Evolutionary conservation across 2,113 vertebrate genomes (phyloP), one percentile per base, ranked within the genome.

Genomic region (Onychorhynchus coronatus): DNA sequence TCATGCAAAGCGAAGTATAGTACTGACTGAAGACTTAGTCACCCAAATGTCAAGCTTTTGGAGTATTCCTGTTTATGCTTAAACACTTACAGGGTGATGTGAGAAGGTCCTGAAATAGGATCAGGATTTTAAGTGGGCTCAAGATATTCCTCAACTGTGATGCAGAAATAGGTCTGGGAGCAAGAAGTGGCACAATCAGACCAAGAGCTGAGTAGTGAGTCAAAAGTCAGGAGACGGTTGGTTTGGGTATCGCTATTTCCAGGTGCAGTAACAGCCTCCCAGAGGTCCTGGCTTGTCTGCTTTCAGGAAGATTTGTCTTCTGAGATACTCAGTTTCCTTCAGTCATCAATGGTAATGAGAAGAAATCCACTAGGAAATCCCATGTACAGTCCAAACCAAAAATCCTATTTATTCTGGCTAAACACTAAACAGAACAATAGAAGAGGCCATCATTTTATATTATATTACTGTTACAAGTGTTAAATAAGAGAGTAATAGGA

Each of bases 151-250:
- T 53, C 65, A 76, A 49, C 31, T 12, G 8, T 30, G 59, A 52
- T 30, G 59, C 72, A 80, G 35, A 85, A 68, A 11, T 12, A 22
- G 12, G 5, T 15, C 25, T 63, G 74, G n/a, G 28, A 88, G 17
- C 23, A 76, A 28, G 71, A 67, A 59, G 23, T 12, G 22, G 55
- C 0, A 0, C 46, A 30, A 37, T 12, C 9, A 22, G 9, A 53
- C 19, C 15, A 35, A 39, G 23, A 59, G 12, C 17, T 25, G 20
- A 73, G 12, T 19, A 41, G 14, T 4, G 11, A 85, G 41, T 21
- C 20, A 5, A 8, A 75, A 58, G 11, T 25, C 47, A 15, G 16
- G 27, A 66, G 37, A 35, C 3, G 14, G 28, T 16, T 72, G 30
- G 33, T 59, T 82, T 78, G 41, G 28, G 22, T 27, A 28, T 20